Conservation (phyloP, 2,888 invertebrate species). For the Cephus runcator region DNA sequence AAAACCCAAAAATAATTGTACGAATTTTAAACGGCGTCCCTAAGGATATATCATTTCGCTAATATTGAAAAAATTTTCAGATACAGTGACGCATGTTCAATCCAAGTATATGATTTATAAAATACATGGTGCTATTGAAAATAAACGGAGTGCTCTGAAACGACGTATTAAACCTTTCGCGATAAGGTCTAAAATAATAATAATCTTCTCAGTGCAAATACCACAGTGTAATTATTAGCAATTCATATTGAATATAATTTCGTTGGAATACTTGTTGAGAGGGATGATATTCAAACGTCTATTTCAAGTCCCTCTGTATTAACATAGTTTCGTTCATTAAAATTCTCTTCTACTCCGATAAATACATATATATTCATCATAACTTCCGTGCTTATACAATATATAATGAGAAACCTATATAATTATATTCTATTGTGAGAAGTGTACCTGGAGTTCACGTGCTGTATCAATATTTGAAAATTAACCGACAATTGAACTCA, state of each 20-base stretch:
- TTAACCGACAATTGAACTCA: not conserved
- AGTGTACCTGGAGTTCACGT: not conserved
- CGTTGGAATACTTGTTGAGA: not conserved
- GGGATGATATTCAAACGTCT: not conserved
- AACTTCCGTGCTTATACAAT: not conserved
- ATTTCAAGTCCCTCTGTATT: not conserved
- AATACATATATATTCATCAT: not conserved
- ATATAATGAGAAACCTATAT: not conserved
- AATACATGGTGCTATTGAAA: not conserved
- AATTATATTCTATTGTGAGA: not conserved
- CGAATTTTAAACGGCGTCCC: not conserved
- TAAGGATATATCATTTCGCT: not conserved
- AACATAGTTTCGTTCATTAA: not conserved
- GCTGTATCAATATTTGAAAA: not conserved
- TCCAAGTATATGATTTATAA: not conserved
- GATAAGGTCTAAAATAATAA: not conserved
- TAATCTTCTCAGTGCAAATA: not conserved
- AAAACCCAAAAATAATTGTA: not conserved
- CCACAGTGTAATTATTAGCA: not conserved
- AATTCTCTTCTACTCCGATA: not conserved
- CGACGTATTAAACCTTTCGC: not conserved
- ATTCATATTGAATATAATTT: not conserved
- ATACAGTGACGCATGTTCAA: not conserved
- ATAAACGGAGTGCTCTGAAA: not conserved
- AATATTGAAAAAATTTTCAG: not conserved